Base-by-base conservation (phyloP, 2,888 invertebrate species). In the Drosophila paracracens region DNA sequence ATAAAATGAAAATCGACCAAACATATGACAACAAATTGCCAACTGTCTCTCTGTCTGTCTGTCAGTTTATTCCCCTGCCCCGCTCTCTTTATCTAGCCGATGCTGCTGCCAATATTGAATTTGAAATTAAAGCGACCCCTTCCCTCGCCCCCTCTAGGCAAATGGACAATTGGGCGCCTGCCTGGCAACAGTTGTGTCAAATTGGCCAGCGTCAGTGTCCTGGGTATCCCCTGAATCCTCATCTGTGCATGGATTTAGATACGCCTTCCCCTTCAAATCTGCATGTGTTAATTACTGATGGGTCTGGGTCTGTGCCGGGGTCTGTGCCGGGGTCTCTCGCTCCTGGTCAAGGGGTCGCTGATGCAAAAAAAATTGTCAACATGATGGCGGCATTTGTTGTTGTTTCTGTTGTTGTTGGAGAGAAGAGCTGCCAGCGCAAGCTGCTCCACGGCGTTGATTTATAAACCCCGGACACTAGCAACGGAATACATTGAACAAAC, bases 251-350 rank as follows among this genome's bases (percentile, higher is more conserved):
- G 63, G 72, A 71, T 72, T 73, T 59, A 29, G 65, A 57, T 31
- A 10, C 57, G 21, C 43, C n/a, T 8, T 33, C 65, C 33, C 36
- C 50, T 54, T n/a, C 57, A 83, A 87, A 90, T 88, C 89, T 88
- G 87, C 90, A 88, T 88, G 87, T 88, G 87, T 88, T 88, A 88
- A 88, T 88, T 88, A 90, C 87, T 79, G 87, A 70, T 76, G 59
- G 68, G 29, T 56, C 74, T 63, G 62, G 57, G 51, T 16, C 11
- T 64, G 68, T 18, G 50, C 10, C 70, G 58, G 56, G 57, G 13
- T 8, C 53, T 60, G 65, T 35, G 50, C 16, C 81, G 59, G 61
- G 59, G 57, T 27, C 56, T 27, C 13, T 56, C 66, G 40, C 52
- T n/a, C 16, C 43, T 70, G 90, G 88, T 79, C 85, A 84, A 70